Evolutionary conservation across 2,888 invertebrate genomes (phyloP).

Genomic region (Harmothoe impar): DNA sequence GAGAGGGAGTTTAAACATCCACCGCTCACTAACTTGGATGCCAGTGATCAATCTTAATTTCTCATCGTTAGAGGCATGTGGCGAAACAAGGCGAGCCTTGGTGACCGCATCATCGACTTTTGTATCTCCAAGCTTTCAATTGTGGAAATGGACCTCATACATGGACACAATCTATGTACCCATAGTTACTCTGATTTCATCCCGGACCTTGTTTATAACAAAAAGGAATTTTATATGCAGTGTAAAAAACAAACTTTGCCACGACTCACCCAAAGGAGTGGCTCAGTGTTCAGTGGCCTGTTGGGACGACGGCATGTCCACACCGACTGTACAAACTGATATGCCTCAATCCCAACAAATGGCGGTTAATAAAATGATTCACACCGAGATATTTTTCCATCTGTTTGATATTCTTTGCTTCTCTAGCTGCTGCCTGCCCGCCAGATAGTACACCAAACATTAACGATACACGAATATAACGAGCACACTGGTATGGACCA

Average conservation of each 20-base stretch:
- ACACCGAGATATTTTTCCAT: conserved; percentile 17
- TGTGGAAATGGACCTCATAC: conserved; percentile 32
- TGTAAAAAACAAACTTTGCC: conserved; percentile 44
- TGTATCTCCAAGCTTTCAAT: conserved; percentile 40
- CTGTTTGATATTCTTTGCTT: too few species aligned
- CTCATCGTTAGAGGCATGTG: neutral
- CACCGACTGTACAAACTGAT: conserved; percentile 57
- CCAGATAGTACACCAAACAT: too few species aligned
- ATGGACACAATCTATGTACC: conserved; percentile 29
- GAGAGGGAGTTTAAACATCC: conserved; percentile 85
- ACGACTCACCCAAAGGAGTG: neutral
- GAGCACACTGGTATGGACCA: too few species aligned
- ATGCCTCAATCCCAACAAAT: neutral
- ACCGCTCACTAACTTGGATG: conserved; percentile 8
- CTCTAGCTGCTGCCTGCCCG: too few species aligned
- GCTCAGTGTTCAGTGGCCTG: conserved; percentile 53
- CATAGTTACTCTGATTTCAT: conserved; percentile 40
- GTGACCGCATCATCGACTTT: conserved; percentile 27
- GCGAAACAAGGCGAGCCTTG: neutral
- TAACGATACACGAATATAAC: too few species aligned
- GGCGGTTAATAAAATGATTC: conserved; percentile 48
- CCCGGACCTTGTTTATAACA: conserved; percentile 55
- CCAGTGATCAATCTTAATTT: conserved; percentile 40
- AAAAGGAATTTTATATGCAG: conserved; percentile 59
- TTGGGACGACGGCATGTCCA: conserved; percentile 28